phyloP scores from a whole-genome alignment of 2,888 invertebrate species.

The Machimus rusticus region DNA sequence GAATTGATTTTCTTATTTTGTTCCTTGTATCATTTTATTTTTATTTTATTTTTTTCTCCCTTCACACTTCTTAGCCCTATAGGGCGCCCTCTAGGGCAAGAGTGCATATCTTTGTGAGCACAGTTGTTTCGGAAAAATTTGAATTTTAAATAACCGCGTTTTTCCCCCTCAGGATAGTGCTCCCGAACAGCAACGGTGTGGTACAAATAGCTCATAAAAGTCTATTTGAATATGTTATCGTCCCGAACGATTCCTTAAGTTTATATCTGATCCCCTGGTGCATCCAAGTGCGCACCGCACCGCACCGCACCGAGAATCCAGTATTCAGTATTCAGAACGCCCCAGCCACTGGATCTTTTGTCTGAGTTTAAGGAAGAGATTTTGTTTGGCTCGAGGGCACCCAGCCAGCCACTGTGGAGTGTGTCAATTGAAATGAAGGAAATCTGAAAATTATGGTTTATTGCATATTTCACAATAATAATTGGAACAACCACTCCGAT shows the following conservation, averaged over 20 bases:
- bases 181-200: background rate
- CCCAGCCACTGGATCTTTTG: background rate
- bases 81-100: background rate
- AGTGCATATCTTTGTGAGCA: constrained; percentile 13
- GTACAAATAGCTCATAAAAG: constrained; percentile 32
- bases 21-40: background rate
- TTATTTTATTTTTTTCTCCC: background rate
- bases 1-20: background rate
- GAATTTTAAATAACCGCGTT: constrained; percentile 23
- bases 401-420: background rate
- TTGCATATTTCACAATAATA: background rate
- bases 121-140: constrained; percentile 28
- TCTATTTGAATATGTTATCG: constrained; percentile 31
- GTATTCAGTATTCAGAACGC: background rate
- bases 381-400: background rate
- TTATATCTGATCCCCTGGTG: background rate
- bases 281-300: background rate
- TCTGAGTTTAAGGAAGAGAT: background rate
- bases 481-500: background rate
- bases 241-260: constrained; percentile 3
- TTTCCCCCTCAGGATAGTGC: background rate
- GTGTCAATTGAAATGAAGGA: background rate
- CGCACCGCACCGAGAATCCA: background rate
- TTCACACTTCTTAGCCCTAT: background rate
- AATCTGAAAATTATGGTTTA: background rate